Conservation (phyloP, 2,888 invertebrate genomes). For the Mechanitis messenoides region DNA sequence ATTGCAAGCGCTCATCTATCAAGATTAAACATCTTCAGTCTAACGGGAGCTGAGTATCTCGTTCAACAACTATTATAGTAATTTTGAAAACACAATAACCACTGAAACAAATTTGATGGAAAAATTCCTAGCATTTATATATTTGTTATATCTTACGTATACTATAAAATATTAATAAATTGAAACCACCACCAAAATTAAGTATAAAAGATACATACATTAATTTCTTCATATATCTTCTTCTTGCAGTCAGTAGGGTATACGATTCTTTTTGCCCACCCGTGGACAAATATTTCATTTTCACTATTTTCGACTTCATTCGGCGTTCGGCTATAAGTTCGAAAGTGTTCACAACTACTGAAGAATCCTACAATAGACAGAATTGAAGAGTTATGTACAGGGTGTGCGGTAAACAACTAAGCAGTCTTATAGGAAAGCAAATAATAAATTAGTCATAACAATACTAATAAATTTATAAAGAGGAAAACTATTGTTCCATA, state of each 20-base stretch:
- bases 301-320: constrained; percentile 73
- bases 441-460: constrained; percentile 19
- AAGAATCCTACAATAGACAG: constrained; percentile 52
- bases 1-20: constrained; percentile 44
- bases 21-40: constrained; percentile 47
- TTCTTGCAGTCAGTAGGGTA: constrained; percentile 77
- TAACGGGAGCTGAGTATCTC: constrained; percentile 41
- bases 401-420: constrained; percentile 25
- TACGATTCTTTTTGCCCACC: constrained; percentile 78
- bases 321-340: constrained; percentile 38
- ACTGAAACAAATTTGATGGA: constrained; percentile 1
- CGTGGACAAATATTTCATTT: constrained; percentile 80
- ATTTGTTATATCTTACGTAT: not conserved
- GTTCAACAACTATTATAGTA: constrained; percentile 25
- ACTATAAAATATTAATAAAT: not conserved
- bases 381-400: constrained; percentile 61
- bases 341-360: constrained; percentile 20
- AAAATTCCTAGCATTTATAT: not conserved
- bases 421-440: constrained; percentile 24
- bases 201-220: constrained; percentile 52
- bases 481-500: constrained; percentile 20
- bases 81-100: constrained; percentile 20
- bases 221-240: constrained; percentile 81
- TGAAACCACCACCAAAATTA: constrained; percentile 4
- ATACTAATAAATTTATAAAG: constrained; percentile 11